Evolutionary conservation across 1,140 invertebrate genomes (phyloP), one percentile per base, ranked within the genome.

Genomic region (Matsumurasca onukii): DNA sequence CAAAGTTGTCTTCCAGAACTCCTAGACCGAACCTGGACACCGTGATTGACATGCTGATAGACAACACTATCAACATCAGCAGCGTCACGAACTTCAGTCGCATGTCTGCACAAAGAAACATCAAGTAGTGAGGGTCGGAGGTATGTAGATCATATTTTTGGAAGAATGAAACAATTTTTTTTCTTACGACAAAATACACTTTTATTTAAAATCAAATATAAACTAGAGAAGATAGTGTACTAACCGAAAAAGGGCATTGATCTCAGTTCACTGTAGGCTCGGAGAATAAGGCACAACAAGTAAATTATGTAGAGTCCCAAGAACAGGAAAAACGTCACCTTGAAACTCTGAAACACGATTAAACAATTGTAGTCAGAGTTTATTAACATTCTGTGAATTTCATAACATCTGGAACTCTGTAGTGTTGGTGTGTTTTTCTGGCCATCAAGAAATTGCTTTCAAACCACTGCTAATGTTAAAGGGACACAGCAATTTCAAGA

Each of bases 181-280:
- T n/a, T n/a, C n/a, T n/a, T n/a, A n/a, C n/a, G n/a, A n/a, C n/a
- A n/a, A n/a, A n/a, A n/a, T n/a, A n/a, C n/a, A n/a, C n/a, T n/a
- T n/a, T n/a, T n/a, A n/a, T n/a, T n/a, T n/a, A n/a, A n/a, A n/a
- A n/a, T n/a, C n/a, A n/a, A n/a, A n/a, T n/a, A n/a, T n/a, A n/a
- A n/a, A n/a, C n/a, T n/a, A n/a, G n/a, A n/a, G n/a, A n/a, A n/a
- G n/a, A n/a, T 39, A 39, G 2, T 12, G 12, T 30, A 74, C 83
- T 88, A 84, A 97, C 95, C 95, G 86, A 98, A 98, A 81, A 92
- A 98, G 70, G 95, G 95, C 96, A 98, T 98, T 12, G 94, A 93
- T 76, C 94, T 85, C 30, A 99, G 83, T 82, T 98, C 96, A 72
- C 90, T 95, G 77, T 97, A 98, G 1, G 95, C 95, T 76, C 90